These are phyloP conservation scores for Orthosia incerta DNA, from an alignment of 2,888 invertebrate genomes.

Conservation along the genomic window DNA sequence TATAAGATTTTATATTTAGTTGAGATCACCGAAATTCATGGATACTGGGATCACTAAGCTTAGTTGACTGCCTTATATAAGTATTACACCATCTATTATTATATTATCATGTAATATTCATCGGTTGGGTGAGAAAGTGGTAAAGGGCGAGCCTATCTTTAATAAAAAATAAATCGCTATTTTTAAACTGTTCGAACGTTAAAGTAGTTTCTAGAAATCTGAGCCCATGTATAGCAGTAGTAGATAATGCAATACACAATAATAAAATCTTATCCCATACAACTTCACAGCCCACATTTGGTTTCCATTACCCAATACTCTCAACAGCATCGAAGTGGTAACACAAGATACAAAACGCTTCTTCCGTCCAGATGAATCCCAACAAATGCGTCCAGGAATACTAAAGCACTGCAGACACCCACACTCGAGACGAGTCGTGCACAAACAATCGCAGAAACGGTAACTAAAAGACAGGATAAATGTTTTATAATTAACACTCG, in stretches of 20 bases:
- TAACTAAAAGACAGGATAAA: conserved; percentile 74
- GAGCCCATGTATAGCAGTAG: neutral
- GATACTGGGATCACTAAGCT: neutral
- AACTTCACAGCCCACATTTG: conserved; percentile 12
- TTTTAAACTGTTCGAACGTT: neutral
- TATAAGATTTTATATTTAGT: neutral
- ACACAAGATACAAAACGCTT: conserved; percentile 46
- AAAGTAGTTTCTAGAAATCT: conserved; percentile 3
- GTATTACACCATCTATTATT: neutral
- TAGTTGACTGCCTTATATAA: neutral
- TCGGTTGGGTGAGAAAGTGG: no score
- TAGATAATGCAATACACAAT: neutral
- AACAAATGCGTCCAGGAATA: conserved; percentile 45
- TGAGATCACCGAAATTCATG: conserved; percentile 1
- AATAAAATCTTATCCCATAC: conserved; percentile 29
- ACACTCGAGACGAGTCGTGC: conserved; percentile 59
- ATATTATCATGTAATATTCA: no score
- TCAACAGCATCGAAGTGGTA: conserved; percentile 27
- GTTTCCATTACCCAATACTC: conserved; percentile 25
- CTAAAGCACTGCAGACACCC: conserved; percentile 57
- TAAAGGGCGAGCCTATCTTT: no score
- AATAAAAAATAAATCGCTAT: no score
- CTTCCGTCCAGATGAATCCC: conserved; percentile 39
- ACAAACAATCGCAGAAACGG: conserved; percentile 68
- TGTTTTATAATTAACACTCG: conserved; percentile 77